These are phyloP conservation scores for Protomyctophum bolini DNA, from an alignment of 2,113 vertebrate species.

Conservation along the genomic window DNA sequence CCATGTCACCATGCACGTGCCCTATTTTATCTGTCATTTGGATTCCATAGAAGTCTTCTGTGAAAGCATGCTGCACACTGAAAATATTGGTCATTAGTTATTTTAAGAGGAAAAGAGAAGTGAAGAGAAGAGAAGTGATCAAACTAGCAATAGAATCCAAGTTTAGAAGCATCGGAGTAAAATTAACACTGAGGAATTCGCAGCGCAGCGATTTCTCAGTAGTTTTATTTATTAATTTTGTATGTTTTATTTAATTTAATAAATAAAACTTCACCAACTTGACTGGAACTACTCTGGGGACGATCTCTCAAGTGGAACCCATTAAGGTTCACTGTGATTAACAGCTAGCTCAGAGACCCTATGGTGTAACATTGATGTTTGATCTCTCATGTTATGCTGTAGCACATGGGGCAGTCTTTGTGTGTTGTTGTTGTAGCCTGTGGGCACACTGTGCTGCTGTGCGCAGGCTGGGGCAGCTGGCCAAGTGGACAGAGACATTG, in stretches of 20 bases:
- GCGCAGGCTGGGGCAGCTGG: constrained; percentile 48
- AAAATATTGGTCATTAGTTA: too few relatives aligned
- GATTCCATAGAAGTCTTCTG: too few relatives aligned
- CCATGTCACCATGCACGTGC: too few relatives aligned
- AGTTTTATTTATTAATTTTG: constrained; percentile 12
- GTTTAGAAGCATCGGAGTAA: too few relatives aligned
- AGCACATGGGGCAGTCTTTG: constrained; percentile 72
- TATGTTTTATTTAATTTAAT: constrained; percentile 22
- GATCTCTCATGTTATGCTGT: constrained; percentile 75
- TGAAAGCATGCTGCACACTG: too few relatives aligned
- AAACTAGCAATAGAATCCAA: too few relatives aligned
- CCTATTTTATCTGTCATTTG: too few relatives aligned
- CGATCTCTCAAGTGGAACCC: constrained; percentile 66
- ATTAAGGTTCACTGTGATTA: constrained; percentile 71
- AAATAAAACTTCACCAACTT: constrained; percentile 46
- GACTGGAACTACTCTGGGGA: constrained; percentile 52
- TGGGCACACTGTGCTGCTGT: constrained; percentile 53
- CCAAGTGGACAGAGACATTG: constrained; percentile 69
- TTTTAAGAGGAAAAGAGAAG: too few relatives aligned
- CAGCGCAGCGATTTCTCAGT: too few relatives aligned
- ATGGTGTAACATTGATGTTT: constrained; percentile 69
- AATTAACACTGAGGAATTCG: too few relatives aligned
- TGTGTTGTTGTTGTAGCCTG: constrained; percentile 62
- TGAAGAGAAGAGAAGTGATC: too few relatives aligned
- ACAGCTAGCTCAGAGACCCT: constrained; percentile 61